Base-by-base conservation (phyloP, 1,140 invertebrate genomes). In the Drosophila ogumai region DNA sequence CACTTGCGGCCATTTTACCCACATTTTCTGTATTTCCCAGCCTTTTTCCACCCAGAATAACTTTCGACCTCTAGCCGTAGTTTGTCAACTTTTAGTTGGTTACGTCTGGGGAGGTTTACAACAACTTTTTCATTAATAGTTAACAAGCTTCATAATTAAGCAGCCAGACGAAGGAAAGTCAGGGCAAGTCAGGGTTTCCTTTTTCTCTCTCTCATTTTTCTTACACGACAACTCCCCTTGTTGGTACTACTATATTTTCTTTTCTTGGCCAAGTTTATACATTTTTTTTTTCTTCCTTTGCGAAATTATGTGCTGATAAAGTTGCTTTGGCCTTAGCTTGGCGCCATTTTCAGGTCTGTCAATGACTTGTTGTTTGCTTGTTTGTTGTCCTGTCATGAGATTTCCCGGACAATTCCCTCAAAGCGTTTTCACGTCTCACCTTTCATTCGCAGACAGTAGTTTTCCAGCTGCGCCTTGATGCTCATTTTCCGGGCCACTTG, bases 111-210 rank as follows among this genome's bases (percentile, higher is more conserved):
- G 36, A 59, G 68, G 68, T 81, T 90, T 81, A 81, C 81, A 90
- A 90, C 74, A 90, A 90, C 85, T 88, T 88, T 85, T 90, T 90
- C 85, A 90, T 90, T 90, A 90, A 90, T 90, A 90, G 81, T 90
- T 90, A 90, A 90, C 85, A 90, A 90, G 85, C 81, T 90, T 75
- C 75, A 90, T 90, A 90, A 90, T 90, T 90, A 90, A 90, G 80
- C 64, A 66, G 64, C 17, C 75, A 79, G 85, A 78, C 75, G 66
- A 67, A 66, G 47, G 44, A 69, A 87, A 49, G 81, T 34, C 58
- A 7, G 54, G 9, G 17, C 15, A 60, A 36, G 50, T 36, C 52
- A n/a, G n/a, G 9, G 34, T 22, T 71, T 52, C 67, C 28, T 71
- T 52, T 19, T 41, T 55, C 41, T 28, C 19, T 28, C 7, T 25